A percentile compares a stretch with the other conserved stretches of the same genome.
These are phyloP conservation scores for Cataglyphis hispanica DNA, from an alignment of 1,140 invertebrate genomes.

Conservation along the genomic window DNA sequence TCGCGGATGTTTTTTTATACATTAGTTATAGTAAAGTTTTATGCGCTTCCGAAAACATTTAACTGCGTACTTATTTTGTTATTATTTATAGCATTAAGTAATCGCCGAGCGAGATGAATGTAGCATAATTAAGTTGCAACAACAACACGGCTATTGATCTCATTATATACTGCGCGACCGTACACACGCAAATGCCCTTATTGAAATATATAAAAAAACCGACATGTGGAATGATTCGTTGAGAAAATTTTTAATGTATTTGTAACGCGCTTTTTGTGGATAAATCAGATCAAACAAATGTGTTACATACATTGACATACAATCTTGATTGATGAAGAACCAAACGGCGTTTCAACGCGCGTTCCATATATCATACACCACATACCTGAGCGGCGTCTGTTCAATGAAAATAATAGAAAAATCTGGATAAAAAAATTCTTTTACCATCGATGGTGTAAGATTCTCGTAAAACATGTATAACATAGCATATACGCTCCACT, in stretches of 20 bases:
- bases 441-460: conserved; percentile 6
- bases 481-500: not conserved
- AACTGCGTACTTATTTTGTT: conserved; percentile 49
- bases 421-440: not conserved
- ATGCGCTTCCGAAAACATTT: conserved; percentile 56
- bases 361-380: not conserved
- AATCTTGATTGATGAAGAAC: conserved; percentile 4
- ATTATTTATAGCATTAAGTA: conserved; percentile 64
- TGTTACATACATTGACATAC: not conserved
- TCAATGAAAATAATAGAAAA: conserved; percentile 10
- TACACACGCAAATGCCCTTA: conserved; percentile 73
- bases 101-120: conserved; percentile 13
- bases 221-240: not conserved
- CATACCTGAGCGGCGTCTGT: not conserved
- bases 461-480: conserved; percentile 9
- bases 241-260: conserved; percentile 27
- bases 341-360: not conserved
- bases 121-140: conserved; percentile 30
- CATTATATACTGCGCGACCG: conserved; percentile 56
- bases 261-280: conserved; percentile 4
- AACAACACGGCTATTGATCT: conserved; percentile 60
- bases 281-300: conserved; percentile 6
- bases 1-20: conserved; percentile 8
- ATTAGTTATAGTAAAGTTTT: conserved; percentile 47
- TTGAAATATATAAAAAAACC: not conserved